Evolutionary conservation across 2,888 invertebrate species (phyloP).

Genomic region (Andrena hattorfiana): DNA sequence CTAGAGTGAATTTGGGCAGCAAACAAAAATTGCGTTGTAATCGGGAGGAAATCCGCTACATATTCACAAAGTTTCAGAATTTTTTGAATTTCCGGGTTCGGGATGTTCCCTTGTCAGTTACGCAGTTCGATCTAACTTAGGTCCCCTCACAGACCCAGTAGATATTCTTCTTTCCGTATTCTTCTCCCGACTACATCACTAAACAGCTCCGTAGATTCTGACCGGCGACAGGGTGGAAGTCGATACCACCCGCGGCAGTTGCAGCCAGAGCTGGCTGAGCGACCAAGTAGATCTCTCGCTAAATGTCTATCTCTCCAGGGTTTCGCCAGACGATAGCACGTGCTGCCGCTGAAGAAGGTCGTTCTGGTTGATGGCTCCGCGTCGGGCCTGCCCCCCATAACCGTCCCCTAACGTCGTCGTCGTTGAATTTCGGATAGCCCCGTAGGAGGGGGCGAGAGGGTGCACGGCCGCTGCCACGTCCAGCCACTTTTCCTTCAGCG

Average conservation of each 20-base stretch:
- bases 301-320: slow-evolving; percentile 15
- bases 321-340: slow-evolving; percentile 16
- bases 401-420: slow-evolving; percentile 37
- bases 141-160: too few relatives aligned
- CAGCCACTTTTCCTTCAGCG: slow-evolving; percentile 35
- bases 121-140: too few relatives aligned
- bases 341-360: slow-evolving; percentile 16
- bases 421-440: slow-evolving; percentile 45
- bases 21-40: too few relatives aligned
- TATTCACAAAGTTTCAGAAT: too few relatives aligned
- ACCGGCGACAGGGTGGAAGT: not conserved
- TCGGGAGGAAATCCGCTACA: too few relatives aligned
- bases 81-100: too few relatives aligned
- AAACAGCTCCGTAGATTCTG: too few relatives aligned
- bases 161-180: too few relatives aligned
- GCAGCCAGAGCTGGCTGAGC: not conserved
- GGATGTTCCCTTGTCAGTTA: too few relatives aligned
- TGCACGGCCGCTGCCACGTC: not conserved
- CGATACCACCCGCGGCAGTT: not conserved
- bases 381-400: slow-evolving; percentile 32
- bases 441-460: not conserved
- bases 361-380: slow-evolving; percentile 45
- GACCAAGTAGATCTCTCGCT: not conserved
- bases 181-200: too few relatives aligned
- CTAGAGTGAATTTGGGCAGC: too few relatives aligned